Base-by-base conservation (phyloP, 30 jellyfish, hydroid and myxozoan species). In the Calvadosia cruxmelitensis region DNA sequence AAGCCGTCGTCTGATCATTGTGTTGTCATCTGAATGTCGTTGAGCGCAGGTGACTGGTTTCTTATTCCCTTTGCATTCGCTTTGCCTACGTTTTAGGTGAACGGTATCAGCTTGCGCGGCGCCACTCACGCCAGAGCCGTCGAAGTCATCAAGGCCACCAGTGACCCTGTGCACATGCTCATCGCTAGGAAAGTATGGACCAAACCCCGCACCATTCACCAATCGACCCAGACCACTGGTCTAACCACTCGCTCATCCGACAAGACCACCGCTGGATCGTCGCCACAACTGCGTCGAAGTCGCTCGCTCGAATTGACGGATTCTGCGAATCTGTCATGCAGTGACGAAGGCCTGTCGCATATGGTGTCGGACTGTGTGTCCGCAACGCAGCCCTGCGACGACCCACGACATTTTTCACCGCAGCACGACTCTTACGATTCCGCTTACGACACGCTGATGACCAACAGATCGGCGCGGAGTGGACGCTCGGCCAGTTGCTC, bases 101-200 rank as follows among this genome's bases (percentile, higher is more conserved):
- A 89, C 73, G 94, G 90, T 23, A 73, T 67, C 23, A 85, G 81
- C 33, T 82, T 89, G 1, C 70, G 93, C 13, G 62, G 53, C 23
- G 98, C 98, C 12, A 75, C 91, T 10, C 98, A 89, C 85, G 95
- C 80, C 31, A 72, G 69, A 12, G 98, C 98, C 5, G 98, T 89
- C 36, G 78, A 81, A 35, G 86, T 94, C 12, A 78, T 89, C 69
- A 85, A 79, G 31, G 70, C 66, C 68, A 68, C 98, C 26, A 81
- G 84, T 23, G 87, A 89, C 27, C 85, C 93, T 27, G 93, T 89
- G n/a, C 79, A 72, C 2, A 61, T 89, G 91, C 25, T 89, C 62
- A 66, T 89, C 64, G 79, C 81, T 67, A 80, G 98, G 34, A 69
- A 69, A 67, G 81, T 80, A 23, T 72, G 42, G 29, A 64, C 48